Evolutionary conservation across 2,113 vertebrate species (phyloP).

Genomic region (Cryptotis parvus): DNA sequence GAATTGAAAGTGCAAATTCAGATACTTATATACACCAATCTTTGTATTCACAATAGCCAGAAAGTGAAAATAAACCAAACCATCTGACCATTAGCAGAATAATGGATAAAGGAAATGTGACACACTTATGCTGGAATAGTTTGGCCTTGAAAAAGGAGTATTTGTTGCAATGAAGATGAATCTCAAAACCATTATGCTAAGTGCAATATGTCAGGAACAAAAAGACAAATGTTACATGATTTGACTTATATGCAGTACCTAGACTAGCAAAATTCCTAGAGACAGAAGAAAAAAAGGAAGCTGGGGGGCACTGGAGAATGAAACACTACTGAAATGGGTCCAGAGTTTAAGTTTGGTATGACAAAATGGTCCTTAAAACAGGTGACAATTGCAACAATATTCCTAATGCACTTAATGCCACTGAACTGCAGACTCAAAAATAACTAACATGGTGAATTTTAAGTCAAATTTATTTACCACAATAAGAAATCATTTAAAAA

Average conservation of each 20-base stretch:
- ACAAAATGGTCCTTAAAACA: conserved; percentile 31
- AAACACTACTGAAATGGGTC: not conserved
- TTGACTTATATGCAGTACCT: not conserved
- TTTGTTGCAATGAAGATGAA: not conserved
- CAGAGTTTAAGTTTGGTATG: not conserved
- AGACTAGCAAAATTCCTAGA: not conserved
- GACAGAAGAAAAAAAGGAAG: not conserved
- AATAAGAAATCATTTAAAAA: not conserved
- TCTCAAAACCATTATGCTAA: not conserved
- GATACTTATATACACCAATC: not conserved
- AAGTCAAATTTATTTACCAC: conserved; percentile 23
- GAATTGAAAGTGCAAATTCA: not conserved
- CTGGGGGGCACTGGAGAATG: not conserved
- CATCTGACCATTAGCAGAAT: not conserved
- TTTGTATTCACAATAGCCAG: not conserved
- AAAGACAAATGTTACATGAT: not conserved
- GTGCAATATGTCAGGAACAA: conserved; percentile 14
- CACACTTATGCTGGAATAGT: not conserved
- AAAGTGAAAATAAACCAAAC: not conserved
- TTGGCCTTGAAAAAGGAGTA: not conserved
- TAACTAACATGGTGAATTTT: conserved; percentile 5
- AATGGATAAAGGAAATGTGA: not conserved
- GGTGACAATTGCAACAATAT: not conserved
- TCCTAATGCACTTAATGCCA: not conserved
- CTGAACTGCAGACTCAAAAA: not conserved